phyloP scores from a whole-genome alignment of 2,888 invertebrate species.

The Eledone cirrhosa region DNA sequence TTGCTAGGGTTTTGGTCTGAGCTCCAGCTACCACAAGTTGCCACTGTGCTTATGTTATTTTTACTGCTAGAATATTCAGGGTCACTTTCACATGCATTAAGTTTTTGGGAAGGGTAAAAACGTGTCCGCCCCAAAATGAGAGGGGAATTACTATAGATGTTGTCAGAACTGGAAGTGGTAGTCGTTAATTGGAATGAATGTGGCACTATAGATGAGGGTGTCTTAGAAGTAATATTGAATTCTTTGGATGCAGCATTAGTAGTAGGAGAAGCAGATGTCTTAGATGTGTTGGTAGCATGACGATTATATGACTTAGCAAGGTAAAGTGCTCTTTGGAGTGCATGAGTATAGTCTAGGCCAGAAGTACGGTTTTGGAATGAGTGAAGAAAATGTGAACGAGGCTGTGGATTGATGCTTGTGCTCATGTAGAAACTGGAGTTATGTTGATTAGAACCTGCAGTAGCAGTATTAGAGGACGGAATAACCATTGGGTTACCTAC shows the following conservation, averaged over 20 bases:
- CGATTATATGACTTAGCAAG: slow-evolving; percentile 25
- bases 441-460: slow-evolving; percentile 18
- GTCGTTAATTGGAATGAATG: slow-evolving; percentile 26
- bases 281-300: not conserved
- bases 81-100: slow-evolving; percentile 36
- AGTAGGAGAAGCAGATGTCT: slow-evolving; percentile 1
- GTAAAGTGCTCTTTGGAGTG: slow-evolving; percentile 12
- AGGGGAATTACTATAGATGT: slow-evolving; percentile 1
- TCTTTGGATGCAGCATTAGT: not conserved
- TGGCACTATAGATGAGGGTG: slow-evolving; percentile 32
- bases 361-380: slow-evolving; percentile 12
- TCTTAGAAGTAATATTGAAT: not conserved
- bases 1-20: slow-evolving; percentile 45
- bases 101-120: not conserved
- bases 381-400: slow-evolving; percentile 3
- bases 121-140: slow-evolving; percentile 12
- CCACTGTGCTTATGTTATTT: slow-evolving; percentile 40
- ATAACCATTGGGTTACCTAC: not conserved
- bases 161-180: not conserved
- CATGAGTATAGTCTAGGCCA: slow-evolving; percentile 3
- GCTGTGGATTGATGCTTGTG: not conserved
- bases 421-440: not conserved
- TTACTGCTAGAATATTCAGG: slow-evolving; percentile 35
- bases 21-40: slow-evolving; percentile 46
- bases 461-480: slow-evolving; percentile 38